Base-by-base conservation (phyloP, 2,113 vertebrate species). In the Rutilus rutilus region DNA sequence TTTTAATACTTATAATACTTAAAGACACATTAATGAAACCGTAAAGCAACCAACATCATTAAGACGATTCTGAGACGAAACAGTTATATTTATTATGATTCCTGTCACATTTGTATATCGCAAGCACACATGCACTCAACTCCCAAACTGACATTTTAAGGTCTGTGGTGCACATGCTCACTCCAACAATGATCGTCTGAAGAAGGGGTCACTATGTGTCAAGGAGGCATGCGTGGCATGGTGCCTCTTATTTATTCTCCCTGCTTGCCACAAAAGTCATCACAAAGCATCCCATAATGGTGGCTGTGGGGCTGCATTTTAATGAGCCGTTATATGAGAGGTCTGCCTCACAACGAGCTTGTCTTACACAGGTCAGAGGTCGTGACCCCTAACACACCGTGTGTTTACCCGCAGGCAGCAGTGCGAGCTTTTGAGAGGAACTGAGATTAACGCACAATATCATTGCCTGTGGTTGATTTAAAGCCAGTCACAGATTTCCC, bases 271-370 rank as follows among this genome's bases (percentile, higher is more conserved):
- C 64, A 83, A 25, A 42, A 42, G 50, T 76, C 23, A 12, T 81
- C 80, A 57, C 59, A 85, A 74, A 82, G 78, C 87, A 42, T 27
- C 67, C 69, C 86, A 78, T 86, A 86, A 90, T 86, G 75, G 75
- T 54, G 45, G 83, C 67, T 75, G 85, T 87, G 86, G 73, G 86
- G 78, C 67, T 89, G 86, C 88, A 89, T 90, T 90, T 87, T 90
- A 88, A 89, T 86, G 86, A 89, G 74, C 73, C 85, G 82, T 89
- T 90, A 89, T 86, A 82, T 69, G 83, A 82, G 83, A 78, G 65
- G 76, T 78, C 86, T 82, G 47, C 78, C 45, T 74, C 25, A 81
- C 50, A 85, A 82, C 60, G 21, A 57, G 71, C 77, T 86, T 73
- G 73, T 77, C 62, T 89, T 89, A 69, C 88, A 54, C 42, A 45